These are phyloP conservation scores for Morelia viridis DNA, from an alignment of 2,797 vertebrate genomes.

Conservation along the genomic window DNA sequence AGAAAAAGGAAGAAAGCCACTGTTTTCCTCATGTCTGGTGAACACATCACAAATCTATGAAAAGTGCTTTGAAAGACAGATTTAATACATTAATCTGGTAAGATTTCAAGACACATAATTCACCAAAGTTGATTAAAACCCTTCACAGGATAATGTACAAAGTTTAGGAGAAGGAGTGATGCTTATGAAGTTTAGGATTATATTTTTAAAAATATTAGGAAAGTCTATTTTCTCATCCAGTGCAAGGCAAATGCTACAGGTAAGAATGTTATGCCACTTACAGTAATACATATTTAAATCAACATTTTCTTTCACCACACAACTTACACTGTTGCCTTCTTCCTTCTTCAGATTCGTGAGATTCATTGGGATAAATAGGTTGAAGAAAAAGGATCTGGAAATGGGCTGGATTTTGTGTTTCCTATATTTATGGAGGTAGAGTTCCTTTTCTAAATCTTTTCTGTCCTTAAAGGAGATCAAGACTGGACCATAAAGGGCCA, in stretches of 20 bases:
- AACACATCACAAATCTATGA: background rate
- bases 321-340: conserved; percentile 1
- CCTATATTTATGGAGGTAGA: background rate
- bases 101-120: background rate
- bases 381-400: conserved; percentile 1
- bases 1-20: background rate
- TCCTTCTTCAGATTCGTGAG: conserved; percentile 2
- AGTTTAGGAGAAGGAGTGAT: background rate
- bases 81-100: background rate
- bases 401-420: background rate
- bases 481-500: background rate
- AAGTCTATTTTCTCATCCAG: background rate
- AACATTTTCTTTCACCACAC: conserved; percentile 1
- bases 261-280: background rate
- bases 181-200: background rate
- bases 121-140: background rate
- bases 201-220: background rate
- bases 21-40: background rate
- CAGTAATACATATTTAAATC: background rate
- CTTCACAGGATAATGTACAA: background rate
- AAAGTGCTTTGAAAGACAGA: background rate
- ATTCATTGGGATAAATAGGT: conserved; percentile 1
- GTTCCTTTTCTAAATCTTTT: background rate
- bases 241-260: background rate
- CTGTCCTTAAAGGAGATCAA: background rate